Evolutionary conservation across 2,888 invertebrate species (phyloP).

Genomic region (Chouioia cunea): DNA sequence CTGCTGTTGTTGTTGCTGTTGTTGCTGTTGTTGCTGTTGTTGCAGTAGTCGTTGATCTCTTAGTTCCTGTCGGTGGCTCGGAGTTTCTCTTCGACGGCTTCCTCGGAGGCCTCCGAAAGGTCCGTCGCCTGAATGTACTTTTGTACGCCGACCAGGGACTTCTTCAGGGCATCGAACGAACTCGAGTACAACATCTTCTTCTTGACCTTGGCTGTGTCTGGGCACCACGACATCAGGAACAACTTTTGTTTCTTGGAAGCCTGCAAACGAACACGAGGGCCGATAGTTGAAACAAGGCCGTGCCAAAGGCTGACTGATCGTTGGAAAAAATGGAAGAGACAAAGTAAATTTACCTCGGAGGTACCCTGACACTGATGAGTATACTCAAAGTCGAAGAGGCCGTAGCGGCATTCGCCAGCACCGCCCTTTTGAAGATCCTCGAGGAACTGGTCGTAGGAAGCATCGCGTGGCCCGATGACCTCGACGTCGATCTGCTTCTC

Average conservation of each 20-base stretch:
- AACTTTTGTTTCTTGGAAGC: slow-evolving; percentile 97
- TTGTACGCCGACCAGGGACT: slow-evolving; percentile 95
- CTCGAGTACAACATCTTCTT: slow-evolving; percentile 88
- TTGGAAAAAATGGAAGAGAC: not conserved
- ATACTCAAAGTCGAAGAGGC: slow-evolving; percentile 97
- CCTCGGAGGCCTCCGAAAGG: slow-evolving; percentile 92
- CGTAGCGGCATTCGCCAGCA: slow-evolving; percentile 97
- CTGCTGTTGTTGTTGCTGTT: slow-evolving; percentile 48
- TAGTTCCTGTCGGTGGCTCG: slow-evolving; percentile 95
- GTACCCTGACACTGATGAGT: slow-evolving; percentile 98
- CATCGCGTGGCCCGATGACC: slow-evolving; percentile 89
- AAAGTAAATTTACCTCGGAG: slow-evolving; percentile 75
- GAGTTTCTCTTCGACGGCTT: slow-evolving; percentile 93
- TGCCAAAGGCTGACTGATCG: not conserved
- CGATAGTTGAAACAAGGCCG: slow-evolving; percentile 3
- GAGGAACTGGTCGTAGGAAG: slow-evolving; percentile 94
- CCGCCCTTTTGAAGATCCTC: slow-evolving; percentile 92
- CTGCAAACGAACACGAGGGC: slow-evolving; percentile 58
- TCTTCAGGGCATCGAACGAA: slow-evolving; percentile 98
- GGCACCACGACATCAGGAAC: slow-evolving; percentile 99
- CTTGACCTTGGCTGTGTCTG: slow-evolving; percentile 94
- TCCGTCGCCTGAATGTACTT: slow-evolving; percentile 98
- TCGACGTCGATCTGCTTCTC: slow-evolving; percentile 97
- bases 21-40: slow-evolving; percentile 48
- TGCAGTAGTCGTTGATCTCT: slow-evolving; percentile 51